A percentile compares a stretch with the other conserved stretches of the same genome.
phyloP scores from a whole-genome alignment of 2,888 invertebrate species.

The Mechanitis mazaeus region DNA sequence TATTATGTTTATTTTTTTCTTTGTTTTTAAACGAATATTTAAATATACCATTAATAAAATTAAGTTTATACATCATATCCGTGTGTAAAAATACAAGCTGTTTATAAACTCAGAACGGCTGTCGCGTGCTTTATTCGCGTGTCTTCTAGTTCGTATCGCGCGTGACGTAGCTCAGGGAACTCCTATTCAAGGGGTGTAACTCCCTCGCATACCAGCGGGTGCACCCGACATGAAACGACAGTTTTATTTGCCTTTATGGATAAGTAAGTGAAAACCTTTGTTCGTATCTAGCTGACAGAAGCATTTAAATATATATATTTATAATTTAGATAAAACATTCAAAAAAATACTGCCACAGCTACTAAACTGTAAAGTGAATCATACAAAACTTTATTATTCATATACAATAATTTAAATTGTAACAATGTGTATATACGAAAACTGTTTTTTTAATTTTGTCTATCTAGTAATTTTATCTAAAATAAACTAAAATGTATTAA shows the following conservation, averaged over 20 bases:
- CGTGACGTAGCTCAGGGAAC: conserved; percentile 65
- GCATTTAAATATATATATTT: too few relatives aligned
- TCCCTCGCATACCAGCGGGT: conserved; percentile 64
- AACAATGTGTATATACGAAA: too few relatives aligned
- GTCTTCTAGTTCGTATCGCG: conserved; percentile 69
- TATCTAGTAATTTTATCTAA: too few relatives aligned
- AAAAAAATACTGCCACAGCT: too few relatives aligned
- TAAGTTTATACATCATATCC: background rate
- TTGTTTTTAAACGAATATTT: conserved; percentile 14
- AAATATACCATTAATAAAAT: background rate
- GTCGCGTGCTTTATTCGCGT: conserved; percentile 68
- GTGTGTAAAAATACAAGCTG: background rate
- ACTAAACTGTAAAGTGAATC: too few relatives aligned
- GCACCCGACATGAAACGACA: conserved; percentile 68
- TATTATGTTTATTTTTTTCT: conserved; percentile 22
- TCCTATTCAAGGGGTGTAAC: conserved; percentile 55
- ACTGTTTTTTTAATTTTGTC: too few relatives aligned
- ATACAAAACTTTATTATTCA: too few relatives aligned
- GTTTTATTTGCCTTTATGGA: conserved; percentile 58
- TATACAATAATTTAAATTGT: too few relatives aligned
- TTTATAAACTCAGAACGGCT: conserved; percentile 20
- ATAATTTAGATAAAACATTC: too few relatives aligned
- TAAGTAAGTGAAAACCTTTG: conserved; percentile 30
- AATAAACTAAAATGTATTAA: too few relatives aligned
- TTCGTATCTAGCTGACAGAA: conserved; percentile 22